Conservation (phyloP, 2,888 invertebrate genomes). For the Acrobasis consociella region DNA sequence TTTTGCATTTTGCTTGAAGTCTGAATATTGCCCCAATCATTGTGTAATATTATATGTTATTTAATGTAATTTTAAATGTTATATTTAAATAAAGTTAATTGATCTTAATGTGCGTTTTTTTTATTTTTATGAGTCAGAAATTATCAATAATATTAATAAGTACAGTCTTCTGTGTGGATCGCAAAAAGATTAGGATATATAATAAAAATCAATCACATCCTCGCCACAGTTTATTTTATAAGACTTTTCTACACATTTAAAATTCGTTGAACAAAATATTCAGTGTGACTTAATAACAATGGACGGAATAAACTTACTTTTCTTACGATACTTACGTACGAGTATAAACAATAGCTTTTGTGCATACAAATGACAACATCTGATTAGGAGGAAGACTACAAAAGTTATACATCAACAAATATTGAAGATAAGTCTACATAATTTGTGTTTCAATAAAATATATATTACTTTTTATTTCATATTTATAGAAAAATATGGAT, state of each 20-base stretch:
- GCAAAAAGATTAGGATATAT: not conserved
- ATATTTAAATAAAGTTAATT: slow-evolving; percentile 3
- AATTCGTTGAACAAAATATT: slow-evolving; percentile 39
- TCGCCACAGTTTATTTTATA: slow-evolving; percentile 24
- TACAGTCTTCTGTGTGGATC: not conserved
- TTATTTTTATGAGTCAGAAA: not conserved
- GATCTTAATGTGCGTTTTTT: not conserved
- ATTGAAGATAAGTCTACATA: slow-evolving; percentile 26
- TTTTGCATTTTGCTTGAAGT: not conserved
- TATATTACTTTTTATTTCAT: slow-evolving; percentile 27
- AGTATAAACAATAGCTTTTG: slow-evolving; percentile 32
- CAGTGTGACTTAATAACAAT: slow-evolving; percentile 47
- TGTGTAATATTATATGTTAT: not conserved
- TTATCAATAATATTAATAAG: not conserved
- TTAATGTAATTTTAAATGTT: slow-evolving; percentile 13
- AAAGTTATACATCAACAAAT: slow-evolving; percentile 32
- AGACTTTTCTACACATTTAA: slow-evolving; percentile 36
- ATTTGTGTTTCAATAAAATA: slow-evolving; percentile 27
- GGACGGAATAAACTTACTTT: slow-evolving; percentile 34
- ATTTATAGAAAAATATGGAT: slow-evolving; percentile 49
- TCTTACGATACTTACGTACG: not conserved
- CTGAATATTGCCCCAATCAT: slow-evolving; percentile 9
- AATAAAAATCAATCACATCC: not conserved
- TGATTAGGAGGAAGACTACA: slow-evolving; percentile 60
- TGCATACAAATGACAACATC: slow-evolving; percentile 48